Base-by-base conservation (phyloP, 1,140 invertebrate species). In the Pseudomyrmex flavicornis region DNA sequence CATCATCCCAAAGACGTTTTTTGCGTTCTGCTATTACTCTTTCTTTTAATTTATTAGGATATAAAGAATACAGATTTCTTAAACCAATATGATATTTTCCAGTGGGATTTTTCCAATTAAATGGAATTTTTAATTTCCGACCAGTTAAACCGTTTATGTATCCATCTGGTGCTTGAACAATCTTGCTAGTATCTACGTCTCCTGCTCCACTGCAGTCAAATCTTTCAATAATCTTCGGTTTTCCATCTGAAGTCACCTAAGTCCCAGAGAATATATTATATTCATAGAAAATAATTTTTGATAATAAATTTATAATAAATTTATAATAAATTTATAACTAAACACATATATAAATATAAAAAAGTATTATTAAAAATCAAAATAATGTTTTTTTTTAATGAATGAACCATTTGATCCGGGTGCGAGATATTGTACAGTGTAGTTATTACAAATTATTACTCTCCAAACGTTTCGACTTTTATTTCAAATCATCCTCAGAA, bases 181-280 rank as follows among this genome's bases (percentile, higher is more conserved):
- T 95, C 70, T 97, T 97, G 44, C 96, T 97, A n/a, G 97, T 98
- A 91, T 98, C 97, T 54, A 99, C 97, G 95, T 99, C 98, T 35
- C 98, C 99, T 91, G 98, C 97, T 66, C 99, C 99, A 91, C 97
- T 98, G 85, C 98, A 98, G 95, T 99, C 99, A 92, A 98, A 97
- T 65, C 99, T 96, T 92, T 99, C 98, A 90, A 99, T 97, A 61
- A 99, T 96, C 95, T 99, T 99, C 50, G 97, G 96, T 92, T 97
- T 96, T 20, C 98, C 98, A 92, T 97, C 97, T 86, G 96, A 96
- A 22, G 98, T 99, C 79, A 96, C 95, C 98, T 99, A 92, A 48
- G 62, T 59, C 9, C 17, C 4, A 82, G 12, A 48, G 12, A 48
- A 63, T 48, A 15, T 0, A 69, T 61, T 77, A 15, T 35, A 69